Evolutionary conservation across 2,888 invertebrate genomes (phyloP), one percentile per base, ranked within the genome.

Genomic region (Lottia scabra): DNA sequence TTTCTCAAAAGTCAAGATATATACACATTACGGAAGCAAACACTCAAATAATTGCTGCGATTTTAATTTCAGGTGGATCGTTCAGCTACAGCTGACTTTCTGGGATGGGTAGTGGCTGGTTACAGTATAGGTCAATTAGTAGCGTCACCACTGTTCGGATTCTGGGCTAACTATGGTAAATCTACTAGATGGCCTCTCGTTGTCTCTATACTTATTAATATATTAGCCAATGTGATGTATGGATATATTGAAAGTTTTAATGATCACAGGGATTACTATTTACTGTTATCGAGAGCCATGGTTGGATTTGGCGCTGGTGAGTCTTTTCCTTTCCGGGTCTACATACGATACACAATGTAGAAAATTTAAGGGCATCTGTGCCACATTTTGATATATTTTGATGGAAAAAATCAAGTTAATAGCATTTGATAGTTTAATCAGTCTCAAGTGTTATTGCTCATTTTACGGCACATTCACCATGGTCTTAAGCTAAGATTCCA

Each of bases 221-320:
- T 87, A 2, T 27, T 85, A 5, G 87, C 89, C 6, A 90, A 90
- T 75, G 63, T 87, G 0, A 71, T 90, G 62, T 90, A 89, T 74
- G 80, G 85, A 26, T 85, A 87, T 71, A 72, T 88, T n/a, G 84
- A 88, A 65, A 78, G 85, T 63, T 76, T 88, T 15, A 74, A 79
- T 5, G 67, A 68, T 15, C 23, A 80, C 43, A 76, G 80, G n/a
- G 76, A 78, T 30, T 78, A 78, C 27, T 78, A 75, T 44, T 79
- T 85, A 72, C 72, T 89, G 71, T 64, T 82, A 67, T 76, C 86
- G 74, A 76, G 90, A 67, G 79, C 80, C 27, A 72, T 89, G 2
- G 87, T 89, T 63, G 90, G 90, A 56, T 79, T 89, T 67, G 89
- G 89, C 27, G 88, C 88, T 71, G 88, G 88, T 88, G 66, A 67